A percentile compares a stretch with the other conserved stretches of the same genome.
phyloP scores from a whole-genome alignment of 2,888 invertebrate species.

The Dicycla oo region DNA sequence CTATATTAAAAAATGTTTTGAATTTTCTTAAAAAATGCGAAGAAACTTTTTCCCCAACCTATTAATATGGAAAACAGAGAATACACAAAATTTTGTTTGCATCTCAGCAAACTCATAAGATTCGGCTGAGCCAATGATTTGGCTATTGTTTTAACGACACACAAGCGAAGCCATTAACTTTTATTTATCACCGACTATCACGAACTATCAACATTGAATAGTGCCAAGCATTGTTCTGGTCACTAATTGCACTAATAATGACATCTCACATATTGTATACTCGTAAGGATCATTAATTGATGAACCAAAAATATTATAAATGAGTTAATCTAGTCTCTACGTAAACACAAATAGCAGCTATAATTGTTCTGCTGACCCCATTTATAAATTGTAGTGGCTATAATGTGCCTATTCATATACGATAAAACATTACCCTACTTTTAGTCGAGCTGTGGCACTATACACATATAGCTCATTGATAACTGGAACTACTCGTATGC shows the following conservation, averaged over 20 bases:
- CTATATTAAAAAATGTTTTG: no score
- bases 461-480: slow-evolving; percentile 13
- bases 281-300: background rate
- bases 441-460: background rate
- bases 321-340: background rate
- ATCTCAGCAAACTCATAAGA: background rate
- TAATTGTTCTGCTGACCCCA: slow-evolving; percentile 24
- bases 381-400: slow-evolving; percentile 4
- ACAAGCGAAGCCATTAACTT: background rate
- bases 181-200: background rate
- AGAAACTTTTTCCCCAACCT: no score
- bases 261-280: background rate
- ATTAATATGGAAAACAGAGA: background rate
- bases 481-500: slow-evolving; percentile 3
- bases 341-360: background rate
- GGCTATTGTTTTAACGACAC: background rate
- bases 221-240: slow-evolving; percentile 22
- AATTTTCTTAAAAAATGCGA: no score
- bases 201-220: slow-evolving; percentile 14
- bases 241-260: slow-evolving; percentile 29
- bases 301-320: background rate
- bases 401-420: slow-evolving; percentile 14
- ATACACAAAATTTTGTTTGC: background rate
- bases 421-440: slow-evolving; percentile 51
- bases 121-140: background rate